phyloP scores from a whole-genome alignment of 2,888 invertebrate genomes.

The Acrocera orbiculus region DNA sequence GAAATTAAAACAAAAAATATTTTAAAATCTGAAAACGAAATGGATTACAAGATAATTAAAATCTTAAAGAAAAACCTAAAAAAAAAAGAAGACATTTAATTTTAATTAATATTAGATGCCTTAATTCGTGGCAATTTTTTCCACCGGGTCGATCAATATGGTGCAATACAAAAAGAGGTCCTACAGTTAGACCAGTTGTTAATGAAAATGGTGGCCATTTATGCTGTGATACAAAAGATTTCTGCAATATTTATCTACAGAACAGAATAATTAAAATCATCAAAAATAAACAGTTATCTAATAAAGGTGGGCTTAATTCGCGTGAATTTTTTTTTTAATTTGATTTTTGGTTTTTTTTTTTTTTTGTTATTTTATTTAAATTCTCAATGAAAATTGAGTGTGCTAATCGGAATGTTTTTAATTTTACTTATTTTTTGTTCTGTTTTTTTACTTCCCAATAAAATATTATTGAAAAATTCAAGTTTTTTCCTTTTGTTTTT shows the following conservation, averaged over 20 bases:
- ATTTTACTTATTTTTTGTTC: background rate
- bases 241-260: slow-evolving; percentile 31
- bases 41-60: too few species aligned
- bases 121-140: slow-evolving; percentile 26
- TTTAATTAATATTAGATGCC: slow-evolving; percentile 23
- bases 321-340: too few species aligned
- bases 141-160: slow-evolving; percentile 30
- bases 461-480: too few species aligned
- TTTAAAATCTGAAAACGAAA: slow-evolving; percentile 15
- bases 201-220: slow-evolving; percentile 25
- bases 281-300: slow-evolving; percentile 15
- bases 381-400: background rate
- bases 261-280: too few species aligned
- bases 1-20: too few species aligned
- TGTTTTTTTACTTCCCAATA: too few species aligned
- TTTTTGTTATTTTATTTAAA: too few species aligned
- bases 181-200: slow-evolving; percentile 27
- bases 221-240: slow-evolving; percentile 28
- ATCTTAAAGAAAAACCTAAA: too few species aligned
- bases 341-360: too few species aligned
- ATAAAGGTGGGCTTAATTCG: slow-evolving; percentile 14
- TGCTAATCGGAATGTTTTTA: background rate
- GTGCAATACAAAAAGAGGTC: slow-evolving; percentile 28
- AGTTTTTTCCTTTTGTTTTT: too few species aligned
- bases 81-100: too few species aligned